These are phyloP conservation scores for Lepidothrix coronata DNA, from an alignment of 2,113 vertebrate species.

Conservation along the genomic window DNA sequence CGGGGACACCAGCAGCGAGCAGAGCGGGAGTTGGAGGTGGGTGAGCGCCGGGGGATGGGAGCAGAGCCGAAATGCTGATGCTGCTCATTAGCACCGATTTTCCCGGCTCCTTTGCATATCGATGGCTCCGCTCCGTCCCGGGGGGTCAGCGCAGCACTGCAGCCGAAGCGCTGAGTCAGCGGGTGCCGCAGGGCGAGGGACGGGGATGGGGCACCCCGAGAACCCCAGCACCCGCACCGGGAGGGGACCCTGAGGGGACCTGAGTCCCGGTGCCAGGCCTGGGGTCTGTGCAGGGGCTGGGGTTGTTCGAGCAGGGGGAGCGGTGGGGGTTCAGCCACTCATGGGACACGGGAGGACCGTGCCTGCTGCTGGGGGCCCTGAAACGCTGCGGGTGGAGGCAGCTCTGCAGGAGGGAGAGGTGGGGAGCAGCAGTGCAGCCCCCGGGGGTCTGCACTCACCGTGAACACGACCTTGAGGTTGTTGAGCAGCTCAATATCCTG, in stretches of 20 bases:
- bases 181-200: neutral
- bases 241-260: neutral
- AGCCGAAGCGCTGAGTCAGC: neutral
- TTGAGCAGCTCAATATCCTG: slow-evolving; percentile 68
- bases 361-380: neutral
- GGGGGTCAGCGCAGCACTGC: slow-evolving; percentile 5
- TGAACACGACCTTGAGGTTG: slow-evolving; percentile 60
- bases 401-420: neutral
- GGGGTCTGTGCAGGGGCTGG: rapidly evolving
- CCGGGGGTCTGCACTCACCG: neutral
- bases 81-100: slow-evolving; percentile 34
- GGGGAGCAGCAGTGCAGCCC: neutral
- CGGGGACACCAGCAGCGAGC: neutral
- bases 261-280: neutral
- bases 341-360: rapidly evolving
- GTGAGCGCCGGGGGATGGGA: rapidly evolving
- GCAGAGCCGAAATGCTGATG: neutral
- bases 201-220: neutral
- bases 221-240: neutral
- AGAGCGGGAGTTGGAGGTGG: neutral
- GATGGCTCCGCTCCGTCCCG: neutral
- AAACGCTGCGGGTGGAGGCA: neutral
- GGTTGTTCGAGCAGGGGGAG: neutral
- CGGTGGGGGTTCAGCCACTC: rapidly evolving
- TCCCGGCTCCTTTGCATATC: neutral